Conservation (phyloP, 2,797 vertebrate genomes). For the Ataeniobius toweri region DNA sequence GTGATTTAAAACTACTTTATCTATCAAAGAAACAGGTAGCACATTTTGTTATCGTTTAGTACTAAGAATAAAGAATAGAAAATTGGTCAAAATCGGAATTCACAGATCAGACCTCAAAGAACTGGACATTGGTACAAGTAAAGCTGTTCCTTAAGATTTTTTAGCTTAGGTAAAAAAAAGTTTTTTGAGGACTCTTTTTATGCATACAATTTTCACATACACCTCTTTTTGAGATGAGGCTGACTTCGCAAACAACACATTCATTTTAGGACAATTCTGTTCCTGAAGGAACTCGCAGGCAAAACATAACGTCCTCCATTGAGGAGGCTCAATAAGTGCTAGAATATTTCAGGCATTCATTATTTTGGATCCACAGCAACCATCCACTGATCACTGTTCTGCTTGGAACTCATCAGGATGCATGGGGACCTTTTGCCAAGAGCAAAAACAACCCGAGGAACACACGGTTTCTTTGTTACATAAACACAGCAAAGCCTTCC, state of each 20-base stretch:
- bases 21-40: neutral
- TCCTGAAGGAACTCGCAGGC: neutral
- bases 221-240: neutral
- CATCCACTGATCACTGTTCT: neutral
- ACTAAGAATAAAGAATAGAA: neutral
- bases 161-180: neutral
- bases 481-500: neutral
- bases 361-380: neutral
- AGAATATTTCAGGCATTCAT: neutral
- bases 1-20: neutral
- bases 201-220: neutral
- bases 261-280: neutral
- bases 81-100: neutral
- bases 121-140: neutral
- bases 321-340: neutral
- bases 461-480: conserved; percentile 1
- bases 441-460: neutral
- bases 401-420: neutral
- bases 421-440: neutral
- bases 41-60: neutral
- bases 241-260: neutral
- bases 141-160: neutral
- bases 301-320: neutral
- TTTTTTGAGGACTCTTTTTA: neutral
- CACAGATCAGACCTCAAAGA: neutral